Evolutionary conservation across 2,797 vertebrate genomes (phyloP).

Genomic region (Rallus crepitans): DNA sequence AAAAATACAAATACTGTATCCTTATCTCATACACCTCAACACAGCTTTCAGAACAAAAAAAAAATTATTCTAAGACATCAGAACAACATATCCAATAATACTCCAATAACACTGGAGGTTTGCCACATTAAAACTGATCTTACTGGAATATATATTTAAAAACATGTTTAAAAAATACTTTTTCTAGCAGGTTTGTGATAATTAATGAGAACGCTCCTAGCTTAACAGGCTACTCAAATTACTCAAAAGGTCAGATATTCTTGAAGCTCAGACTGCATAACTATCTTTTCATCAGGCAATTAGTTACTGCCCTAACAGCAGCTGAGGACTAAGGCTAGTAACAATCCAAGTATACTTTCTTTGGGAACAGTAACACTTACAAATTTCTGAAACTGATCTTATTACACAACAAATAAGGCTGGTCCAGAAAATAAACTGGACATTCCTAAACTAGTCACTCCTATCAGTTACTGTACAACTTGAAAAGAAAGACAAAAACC

Average conservation of each 20-base stretch:
- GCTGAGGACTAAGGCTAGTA: conserved; percentile 8
- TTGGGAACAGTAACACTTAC: background rate
- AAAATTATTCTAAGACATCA: background rate
- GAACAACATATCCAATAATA: too few species aligned
- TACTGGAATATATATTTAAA: conserved; percentile 37
- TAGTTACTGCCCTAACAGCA: conserved; percentile 12
- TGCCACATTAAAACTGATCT: conserved; percentile 62
- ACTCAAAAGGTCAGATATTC: conserved; percentile 46
- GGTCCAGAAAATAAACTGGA: background rate
- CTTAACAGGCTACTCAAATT: conserved; percentile 46
- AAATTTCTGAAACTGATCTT: background rate
- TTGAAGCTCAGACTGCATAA: conserved; percentile 25
- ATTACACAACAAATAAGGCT: background rate
- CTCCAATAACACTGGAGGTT: background rate
- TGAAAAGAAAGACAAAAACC: background rate
- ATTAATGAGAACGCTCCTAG: conserved; percentile 32
- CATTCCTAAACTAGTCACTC: background rate
- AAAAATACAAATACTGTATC: background rate
- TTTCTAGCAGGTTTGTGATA: conserved; percentile 31
- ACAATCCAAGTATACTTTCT: background rate
- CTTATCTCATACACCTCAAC: background rate
- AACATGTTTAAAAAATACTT: background rate
- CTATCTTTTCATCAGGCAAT: conserved; percentile 45
- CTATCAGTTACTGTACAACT: background rate
- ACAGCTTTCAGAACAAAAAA: conserved; percentile 1